Conservation (phyloP, 1,140 invertebrate genomes). For the Acyrthosiphon pisum region DNA sequence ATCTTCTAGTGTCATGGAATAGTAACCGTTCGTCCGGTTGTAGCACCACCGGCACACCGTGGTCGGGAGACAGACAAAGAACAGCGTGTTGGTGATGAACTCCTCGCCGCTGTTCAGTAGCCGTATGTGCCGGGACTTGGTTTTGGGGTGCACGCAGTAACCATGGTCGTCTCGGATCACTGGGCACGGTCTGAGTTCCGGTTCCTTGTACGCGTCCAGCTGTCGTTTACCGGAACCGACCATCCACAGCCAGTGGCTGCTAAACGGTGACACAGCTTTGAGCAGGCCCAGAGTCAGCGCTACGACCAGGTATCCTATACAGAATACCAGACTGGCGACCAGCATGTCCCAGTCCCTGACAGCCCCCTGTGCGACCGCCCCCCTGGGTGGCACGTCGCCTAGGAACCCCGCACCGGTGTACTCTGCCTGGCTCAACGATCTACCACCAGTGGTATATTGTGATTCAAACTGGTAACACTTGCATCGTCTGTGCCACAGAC, state of each 20-base stretch:
- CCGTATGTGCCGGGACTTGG: not conserved
- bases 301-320: not conserved
- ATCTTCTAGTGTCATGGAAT: not conserved
- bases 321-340: not conserved
- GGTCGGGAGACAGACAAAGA: not conserved
- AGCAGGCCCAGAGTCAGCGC: not conserved
- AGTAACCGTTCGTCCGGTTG: not conserved
- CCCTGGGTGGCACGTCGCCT: conserved; percentile 9
- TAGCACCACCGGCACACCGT: too few species aligned
- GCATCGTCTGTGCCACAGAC: conserved; percentile 24
- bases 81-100: not conserved
- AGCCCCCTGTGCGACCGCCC: not conserved
- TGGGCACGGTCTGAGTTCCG: not conserved
- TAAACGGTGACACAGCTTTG: not conserved
- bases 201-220: not conserved
- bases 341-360: not conserved
- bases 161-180: not conserved
- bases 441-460: too few species aligned
- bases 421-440: not conserved
- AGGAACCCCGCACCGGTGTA: not conserved
- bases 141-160: not conserved
- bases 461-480: not conserved
- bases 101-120: not conserved
- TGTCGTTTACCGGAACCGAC: not conserved
- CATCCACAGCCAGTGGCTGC: conserved; percentile 21